Percentiles rank a stretch among this genome's conserved stretches.
These are phyloP conservation scores for Entomyzon cyanotis DNA, from an alignment of 2,113 vertebrate species.

Conservation along the genomic window DNA sequence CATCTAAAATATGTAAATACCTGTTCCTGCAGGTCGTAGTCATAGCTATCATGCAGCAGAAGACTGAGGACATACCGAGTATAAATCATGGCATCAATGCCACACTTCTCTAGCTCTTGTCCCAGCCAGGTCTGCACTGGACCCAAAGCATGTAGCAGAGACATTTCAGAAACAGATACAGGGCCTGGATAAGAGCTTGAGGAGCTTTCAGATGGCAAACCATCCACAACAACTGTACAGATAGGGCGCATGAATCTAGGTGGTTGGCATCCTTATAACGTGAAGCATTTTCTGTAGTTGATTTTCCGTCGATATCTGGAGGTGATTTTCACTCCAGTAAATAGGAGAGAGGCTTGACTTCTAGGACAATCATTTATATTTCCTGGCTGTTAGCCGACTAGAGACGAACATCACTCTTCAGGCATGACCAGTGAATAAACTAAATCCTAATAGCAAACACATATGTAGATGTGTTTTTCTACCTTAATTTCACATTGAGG, in stretches of 20 bases:
- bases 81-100: slow-evolving; percentile 99
- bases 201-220: slow-evolving; percentile 90
- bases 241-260: slow-evolving; percentile 95
- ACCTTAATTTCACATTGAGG: slow-evolving; percentile 87
- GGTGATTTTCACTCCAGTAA: slow-evolving; percentile 87
- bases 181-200: slow-evolving; percentile 84
- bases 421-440: slow-evolving; percentile 83
- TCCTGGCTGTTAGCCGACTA: slow-evolving; percentile 81
- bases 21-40: slow-evolving; percentile 99
- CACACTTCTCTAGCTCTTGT: slow-evolving; percentile 99
- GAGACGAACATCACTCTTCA: slow-evolving; percentile 82
- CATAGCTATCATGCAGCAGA: slow-evolving; percentile 97
- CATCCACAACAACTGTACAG: slow-evolving; percentile 89
- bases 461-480: slow-evolving; percentile 76
- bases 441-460: slow-evolving; percentile 82
- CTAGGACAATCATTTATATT: slow-evolving; percentile 84
- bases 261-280: slow-evolving; percentile 84
- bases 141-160: slow-evolving; percentile 95
- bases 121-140: slow-evolving; percentile 99
- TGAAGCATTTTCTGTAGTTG: slow-evolving; percentile 82
- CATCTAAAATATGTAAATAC: slow-evolving; percentile 71
- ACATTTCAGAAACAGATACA: slow-evolving; percentile 91
- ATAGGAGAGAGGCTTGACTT: slow-evolving; percentile 80
- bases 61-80: slow-evolving; percentile 98
- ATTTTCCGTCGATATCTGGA: slow-evolving; percentile 78